Evolutionary conservation across 2,113 vertebrate genomes (phyloP).

Genomic region (Oryctolagus cuniculus): DNA sequence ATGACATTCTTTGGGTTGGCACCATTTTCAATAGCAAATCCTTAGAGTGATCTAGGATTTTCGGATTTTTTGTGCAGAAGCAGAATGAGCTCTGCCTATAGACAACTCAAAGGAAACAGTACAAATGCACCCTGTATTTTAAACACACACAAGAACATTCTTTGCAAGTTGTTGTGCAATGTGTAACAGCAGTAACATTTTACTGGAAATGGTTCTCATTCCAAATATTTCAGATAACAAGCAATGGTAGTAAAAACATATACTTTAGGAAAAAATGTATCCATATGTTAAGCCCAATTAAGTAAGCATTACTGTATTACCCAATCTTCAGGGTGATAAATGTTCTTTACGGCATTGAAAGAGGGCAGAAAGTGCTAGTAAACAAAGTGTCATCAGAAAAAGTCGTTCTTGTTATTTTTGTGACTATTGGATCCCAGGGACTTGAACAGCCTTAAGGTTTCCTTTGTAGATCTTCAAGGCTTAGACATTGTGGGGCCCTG

Average conservation of each 20-base stretch:
- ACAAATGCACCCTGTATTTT: not conserved
- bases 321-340: not conserved
- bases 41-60: not conserved
- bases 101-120: not conserved
- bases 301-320: not conserved
- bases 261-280: not conserved
- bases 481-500: accelerated
- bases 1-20: not conserved
- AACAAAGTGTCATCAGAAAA: not conserved
- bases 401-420: not conserved
- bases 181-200: not conserved
- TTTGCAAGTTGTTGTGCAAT: slow-evolving; percentile 11
- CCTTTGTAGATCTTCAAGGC: not conserved
- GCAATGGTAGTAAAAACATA: slow-evolving; percentile 12
- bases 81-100: not conserved
- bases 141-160: not conserved
- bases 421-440: not conserved
- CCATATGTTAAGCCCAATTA: not conserved
- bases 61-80: not conserved
- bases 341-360: not conserved
- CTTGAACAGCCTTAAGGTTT: not conserved
- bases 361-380: not conserved
- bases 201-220: slow-evolving; percentile 37
- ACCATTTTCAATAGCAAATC: not conserved
- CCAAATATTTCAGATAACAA: slow-evolving; percentile 43